Conservation (phyloP, 2,113 vertebrate genomes). For the Pteruthius melanotis region DNA sequence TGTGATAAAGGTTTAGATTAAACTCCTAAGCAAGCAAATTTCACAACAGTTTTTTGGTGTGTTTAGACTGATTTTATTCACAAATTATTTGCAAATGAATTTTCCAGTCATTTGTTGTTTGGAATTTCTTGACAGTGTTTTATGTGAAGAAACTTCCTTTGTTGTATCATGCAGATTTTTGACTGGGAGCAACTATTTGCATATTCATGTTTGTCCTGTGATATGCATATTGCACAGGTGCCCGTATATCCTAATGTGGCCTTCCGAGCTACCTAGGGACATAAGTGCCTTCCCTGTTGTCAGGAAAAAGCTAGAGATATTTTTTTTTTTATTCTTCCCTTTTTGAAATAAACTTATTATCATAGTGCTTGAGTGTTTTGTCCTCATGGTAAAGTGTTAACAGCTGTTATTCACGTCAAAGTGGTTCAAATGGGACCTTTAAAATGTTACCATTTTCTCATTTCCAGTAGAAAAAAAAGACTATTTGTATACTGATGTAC, state of each 20-base stretch:
- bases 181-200: background rate
- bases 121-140: background rate
- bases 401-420: background rate
- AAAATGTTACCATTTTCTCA: background rate
- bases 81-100: background rate
- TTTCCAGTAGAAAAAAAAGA: background rate
- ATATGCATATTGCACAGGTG: background rate
- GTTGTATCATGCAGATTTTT: background rate
- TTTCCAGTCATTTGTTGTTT: background rate
- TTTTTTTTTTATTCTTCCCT: background rate
- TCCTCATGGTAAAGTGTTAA: background rate
- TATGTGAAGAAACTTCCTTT: background rate
- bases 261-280: background rate
- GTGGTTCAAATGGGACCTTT: background rate
- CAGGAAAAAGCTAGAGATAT: background rate
- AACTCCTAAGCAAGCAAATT: background rate
- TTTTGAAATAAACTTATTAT: background rate
- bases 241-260: background rate
- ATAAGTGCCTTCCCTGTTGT: background rate
- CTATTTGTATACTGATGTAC: background rate
- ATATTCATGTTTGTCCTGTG: background rate
- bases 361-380: fast-evolving
- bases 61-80: background rate
- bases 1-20: background rate
- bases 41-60: background rate